These are phyloP conservation scores for Periplaneta americana DNA, from an alignment of 1,140 invertebrate species.

Conservation along the genomic window DNA sequence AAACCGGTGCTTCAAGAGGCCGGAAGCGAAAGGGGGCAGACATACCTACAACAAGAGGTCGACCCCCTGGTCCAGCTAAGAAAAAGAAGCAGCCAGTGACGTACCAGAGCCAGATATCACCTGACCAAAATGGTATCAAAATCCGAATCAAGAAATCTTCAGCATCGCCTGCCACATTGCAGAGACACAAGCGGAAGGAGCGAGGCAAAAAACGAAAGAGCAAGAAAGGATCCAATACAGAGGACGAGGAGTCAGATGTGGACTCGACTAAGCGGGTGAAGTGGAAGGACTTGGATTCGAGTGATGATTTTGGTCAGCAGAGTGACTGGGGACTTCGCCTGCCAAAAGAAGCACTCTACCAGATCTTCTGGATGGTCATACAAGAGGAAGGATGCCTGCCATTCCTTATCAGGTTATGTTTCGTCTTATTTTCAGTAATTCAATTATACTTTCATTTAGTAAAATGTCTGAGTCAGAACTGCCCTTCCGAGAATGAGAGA, in stretches of 20 bases:
- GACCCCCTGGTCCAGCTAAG: conserved; percentile 6
- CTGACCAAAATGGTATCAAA: conserved; percentile 56
- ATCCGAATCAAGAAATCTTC: conserved; percentile 54
- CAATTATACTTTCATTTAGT: conserved; percentile 5
- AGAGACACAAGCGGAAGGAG: background rate
- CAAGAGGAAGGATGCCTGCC: conserved; percentile 64
- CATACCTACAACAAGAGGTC: background rate
- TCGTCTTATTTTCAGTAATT: conserved; percentile 5
- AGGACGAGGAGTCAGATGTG: conserved; percentile 13
- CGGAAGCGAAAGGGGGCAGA: conserved; percentile 1
- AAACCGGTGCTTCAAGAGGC: background rate
- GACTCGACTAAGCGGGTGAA: background rate
- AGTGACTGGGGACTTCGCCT: conserved; percentile 51
- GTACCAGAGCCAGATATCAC: conserved; percentile 51
- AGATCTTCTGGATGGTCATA: conserved; percentile 64
- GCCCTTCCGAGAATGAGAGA: no score
- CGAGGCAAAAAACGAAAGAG: conserved; percentile 38
- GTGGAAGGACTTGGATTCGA: conserved; percentile 18
- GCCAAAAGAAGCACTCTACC: conserved; percentile 57
- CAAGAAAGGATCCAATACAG: conserved; percentile 15
- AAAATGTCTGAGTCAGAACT: conserved; percentile 12
- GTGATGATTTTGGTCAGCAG: conserved; percentile 41
- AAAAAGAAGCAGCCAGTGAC: conserved; percentile 28
- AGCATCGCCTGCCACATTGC: conserved; percentile 1
- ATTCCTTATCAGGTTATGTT: conserved; percentile 54